Evolutionary conservation across 23 tunicate species (phyloP).

Genomic region (Trididemnum miniatum): DNA sequence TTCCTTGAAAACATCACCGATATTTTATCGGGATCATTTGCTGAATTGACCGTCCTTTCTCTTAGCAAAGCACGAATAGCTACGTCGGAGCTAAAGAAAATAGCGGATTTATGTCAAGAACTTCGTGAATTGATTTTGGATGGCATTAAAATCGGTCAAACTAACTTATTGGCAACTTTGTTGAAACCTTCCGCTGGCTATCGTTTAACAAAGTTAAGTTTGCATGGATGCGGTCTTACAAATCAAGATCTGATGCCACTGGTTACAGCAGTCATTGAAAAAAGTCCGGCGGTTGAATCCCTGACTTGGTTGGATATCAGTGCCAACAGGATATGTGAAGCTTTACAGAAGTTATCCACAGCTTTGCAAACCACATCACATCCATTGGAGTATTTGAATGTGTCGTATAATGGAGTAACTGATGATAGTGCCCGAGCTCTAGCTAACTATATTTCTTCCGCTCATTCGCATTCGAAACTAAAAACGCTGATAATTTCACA

Average conservation of each 20-base stretch:
- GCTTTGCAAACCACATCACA: slow-evolving; percentile 12
- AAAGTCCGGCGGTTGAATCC: slow-evolving; percentile 17
- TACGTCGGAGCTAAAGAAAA: not conserved
- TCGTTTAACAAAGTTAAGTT: slow-evolving; percentile 21
- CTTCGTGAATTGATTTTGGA: slow-evolving; percentile 23
- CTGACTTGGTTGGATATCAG: slow-evolving; percentile 49
- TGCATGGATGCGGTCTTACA: slow-evolving; percentile 61
- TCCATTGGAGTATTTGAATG: slow-evolving; percentile 32
- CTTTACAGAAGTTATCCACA: not conserved
- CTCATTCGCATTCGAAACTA: slow-evolving; percentile 20
- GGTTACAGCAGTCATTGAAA: not conserved
- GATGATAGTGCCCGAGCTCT: slow-evolving; percentile 42
- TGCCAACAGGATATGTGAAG: slow-evolving; percentile 49
- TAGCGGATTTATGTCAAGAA: slow-evolving; percentile 22
- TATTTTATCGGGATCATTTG: slow-evolving; percentile 17
- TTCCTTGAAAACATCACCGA: slow-evolving; percentile 5
- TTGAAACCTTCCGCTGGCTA: not conserved
- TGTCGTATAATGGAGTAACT: slow-evolving; percentile 47
- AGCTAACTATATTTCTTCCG: slow-evolving; percentile 15
- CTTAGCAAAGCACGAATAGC: slow-evolving; percentile 39
- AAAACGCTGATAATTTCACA: slow-evolving; percentile 27
- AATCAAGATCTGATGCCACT: slow-evolving; percentile 55
- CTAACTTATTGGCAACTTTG: slow-evolving; percentile 10
- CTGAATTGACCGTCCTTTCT: not conserved
- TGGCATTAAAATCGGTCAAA: slow-evolving; percentile 62